Evolutionary conservation across 2,888 invertebrate species (phyloP), one percentile per base, ranked within the genome.

Genomic region (Ctenicera cuprea): DNA sequence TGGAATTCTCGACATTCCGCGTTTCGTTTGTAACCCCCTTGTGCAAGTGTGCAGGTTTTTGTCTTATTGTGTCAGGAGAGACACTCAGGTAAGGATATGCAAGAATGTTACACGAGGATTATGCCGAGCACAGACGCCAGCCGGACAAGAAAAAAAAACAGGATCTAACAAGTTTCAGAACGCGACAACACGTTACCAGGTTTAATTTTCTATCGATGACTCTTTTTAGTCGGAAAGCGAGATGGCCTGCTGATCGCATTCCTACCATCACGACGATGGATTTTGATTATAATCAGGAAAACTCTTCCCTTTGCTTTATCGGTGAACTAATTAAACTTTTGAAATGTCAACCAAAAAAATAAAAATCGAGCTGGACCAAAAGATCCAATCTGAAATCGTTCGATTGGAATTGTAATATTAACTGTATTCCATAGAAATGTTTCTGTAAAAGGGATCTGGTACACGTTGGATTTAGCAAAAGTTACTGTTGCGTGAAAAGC

Each of bases 71-170:
- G 61, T 69, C 61, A 69, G 38, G 57, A 45, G 68, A 61, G 52
- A 37, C 68, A 48, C 43, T 33, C 48, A 69, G 59, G 59, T 69
- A 69, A 69, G 69, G 62, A 69, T 69, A 69, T 69, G 69, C 69
- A 69, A 68, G 69, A 69, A 69, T 69, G 69, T 67, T 52, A 52
- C 18, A 64, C 33, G 33, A 52, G 69, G 69, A 69, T 69, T 62
- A 48, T 61, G 18, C 30, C 37, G 69, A 43, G 43, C 20, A 33
- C 12, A 57, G 67, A 50, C 69, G 61, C 61, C 67, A 57, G 41
- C 12, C 57, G 12, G 68, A 59, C 69, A 59, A 59, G 38, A 69
- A 69, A 61, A 54, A n/a, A 54, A 62, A 26, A 69, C 67, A 57
- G 67, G 67, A 69, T 69, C 33, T 50, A 61, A 69, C 69, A 69